phyloP scores from a whole-genome alignment of 2,797 vertebrate genomes.

The Spea hammondii region DNA sequence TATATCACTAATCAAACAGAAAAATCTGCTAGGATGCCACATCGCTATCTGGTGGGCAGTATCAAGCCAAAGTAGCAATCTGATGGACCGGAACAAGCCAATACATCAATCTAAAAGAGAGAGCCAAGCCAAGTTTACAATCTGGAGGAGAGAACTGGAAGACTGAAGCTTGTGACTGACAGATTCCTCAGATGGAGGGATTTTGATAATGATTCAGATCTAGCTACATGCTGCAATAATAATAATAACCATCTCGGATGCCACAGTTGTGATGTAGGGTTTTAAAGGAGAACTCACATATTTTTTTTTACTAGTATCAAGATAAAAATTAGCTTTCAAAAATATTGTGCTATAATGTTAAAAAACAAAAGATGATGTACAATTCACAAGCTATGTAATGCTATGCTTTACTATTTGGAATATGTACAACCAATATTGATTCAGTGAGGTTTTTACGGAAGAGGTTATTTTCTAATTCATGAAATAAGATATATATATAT shows the following conservation, averaged over 20 bases:
- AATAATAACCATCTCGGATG: conserved; percentile 9
- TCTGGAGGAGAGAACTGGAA: conserved; percentile 20
- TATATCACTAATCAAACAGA: conserved; percentile 26
- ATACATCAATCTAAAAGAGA: conserved; percentile 37
- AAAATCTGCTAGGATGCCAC: conserved; percentile 32
- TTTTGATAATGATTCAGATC: neutral
- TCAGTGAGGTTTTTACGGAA: too few relatives aligned
- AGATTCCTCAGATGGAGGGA: conserved; percentile 23
- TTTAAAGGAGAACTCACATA: too few relatives aligned
- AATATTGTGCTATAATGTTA: too few relatives aligned
- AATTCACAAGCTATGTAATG: too few relatives aligned
- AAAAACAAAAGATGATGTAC: too few relatives aligned
- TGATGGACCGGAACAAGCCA: conserved; percentile 40
- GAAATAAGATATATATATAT: too few relatives aligned
- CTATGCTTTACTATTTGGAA: too few relatives aligned
- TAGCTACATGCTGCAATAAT: neutral
- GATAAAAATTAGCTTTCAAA: too few relatives aligned
- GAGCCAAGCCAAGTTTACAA: conserved; percentile 33
- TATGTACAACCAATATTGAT: too few relatives aligned
- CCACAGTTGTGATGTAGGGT: neutral
- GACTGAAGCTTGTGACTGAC: conserved; percentile 23
- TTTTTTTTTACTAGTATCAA: too few relatives aligned
- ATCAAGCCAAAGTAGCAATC: conserved; percentile 36
- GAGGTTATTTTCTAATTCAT: too few relatives aligned
- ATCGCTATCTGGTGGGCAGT: conserved; percentile 27